Percentiles rank a stretch among this genome's conserved stretches.
These are phyloP conservation scores for Yponomeuta cagnagella DNA, from an alignment of 2,888 invertebrate species.

Conservation along the genomic window DNA sequence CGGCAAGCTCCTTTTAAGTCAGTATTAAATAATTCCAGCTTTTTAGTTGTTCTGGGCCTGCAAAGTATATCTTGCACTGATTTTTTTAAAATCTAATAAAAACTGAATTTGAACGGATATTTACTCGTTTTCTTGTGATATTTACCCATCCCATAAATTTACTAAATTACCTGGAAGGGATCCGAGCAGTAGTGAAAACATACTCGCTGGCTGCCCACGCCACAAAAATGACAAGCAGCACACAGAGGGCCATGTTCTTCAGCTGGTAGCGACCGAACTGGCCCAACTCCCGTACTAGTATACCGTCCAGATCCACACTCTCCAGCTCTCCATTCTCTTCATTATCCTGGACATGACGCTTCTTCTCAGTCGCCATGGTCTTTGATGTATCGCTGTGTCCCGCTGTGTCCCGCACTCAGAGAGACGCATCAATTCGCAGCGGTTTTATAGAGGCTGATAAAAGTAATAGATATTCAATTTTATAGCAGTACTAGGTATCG, in stretches of 20 bases:
- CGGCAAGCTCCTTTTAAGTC: too few relatives aligned
- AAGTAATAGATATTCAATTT: background rate
- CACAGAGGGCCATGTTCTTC: constrained; percentile 33
- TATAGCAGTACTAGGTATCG: background rate
- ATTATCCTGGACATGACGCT: constrained; percentile 3
- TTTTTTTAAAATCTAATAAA: too few relatives aligned
- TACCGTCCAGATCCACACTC: constrained; percentile 44
- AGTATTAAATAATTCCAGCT: too few relatives aligned
- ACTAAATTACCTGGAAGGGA: constrained; percentile 41
- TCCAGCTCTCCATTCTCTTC: background rate
- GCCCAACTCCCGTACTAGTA: constrained; percentile 54
- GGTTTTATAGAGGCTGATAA: background rate
- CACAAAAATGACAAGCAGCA: constrained; percentile 40
- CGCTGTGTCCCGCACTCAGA: too few relatives aligned
- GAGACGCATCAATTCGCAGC: background rate
- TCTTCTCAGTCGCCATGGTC: background rate
- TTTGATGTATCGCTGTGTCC: too few relatives aligned
- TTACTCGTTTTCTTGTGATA: too few relatives aligned
- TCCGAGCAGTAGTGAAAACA: constrained; percentile 57
- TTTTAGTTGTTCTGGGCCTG: too few relatives aligned
- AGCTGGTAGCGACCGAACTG: constrained; percentile 55
- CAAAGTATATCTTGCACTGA: too few relatives aligned
- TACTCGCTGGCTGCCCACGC: constrained; percentile 51
- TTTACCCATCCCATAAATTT: constrained; percentile 14
- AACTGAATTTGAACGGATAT: too few relatives aligned